Evolutionary conservation across 2,888 invertebrate genomes (phyloP), one percentile per base, ranked within the genome.

Genomic region (Hypena proboscidalis): DNA sequence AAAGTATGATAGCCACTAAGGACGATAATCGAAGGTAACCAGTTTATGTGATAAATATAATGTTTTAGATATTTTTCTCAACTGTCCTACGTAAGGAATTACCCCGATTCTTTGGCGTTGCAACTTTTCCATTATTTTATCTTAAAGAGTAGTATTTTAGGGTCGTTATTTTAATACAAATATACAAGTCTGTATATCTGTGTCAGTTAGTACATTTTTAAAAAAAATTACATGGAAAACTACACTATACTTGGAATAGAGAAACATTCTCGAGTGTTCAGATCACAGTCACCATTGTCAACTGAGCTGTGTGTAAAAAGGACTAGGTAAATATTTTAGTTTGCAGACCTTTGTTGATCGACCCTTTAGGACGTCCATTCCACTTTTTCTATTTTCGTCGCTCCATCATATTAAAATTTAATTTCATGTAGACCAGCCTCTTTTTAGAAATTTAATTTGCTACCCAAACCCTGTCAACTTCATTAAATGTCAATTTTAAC

Each of bases 401-500:
- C 1, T 29, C 9, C 9, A 4, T 14, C 26, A 14, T 14, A 26
- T 15, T 29, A 8, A 29, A 14, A 7, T 9, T 29, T 15, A 29
- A 17, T 17, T 29, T 14, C 2, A 26, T n/a, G 26, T 14, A 27
- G 13, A 14, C 17, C 17, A 4, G 17, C 14, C 1, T n/a, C 14
- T 13, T 13, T 21, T 33, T 33, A 26, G 25, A 11, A 36, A 35
- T 1, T 1, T 8, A 19, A 26, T 43, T 40, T 20, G 13, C 13
- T 34, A 27, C 10, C 2, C 14, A 36, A 13, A 35, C 11, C 42
- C 21, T 19, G 15, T 19, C 7, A 46, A 44, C 29, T 46, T 47
- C 4, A 8, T 37, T 39, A 31, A 34, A 36, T 55, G 31, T 4
- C 31, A 52, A 42, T 52, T 47, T 36, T 8, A 40, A 34, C 20